These are phyloP conservation scores for Volucella bombylans DNA, from an alignment of 2,888 invertebrate species.

Conservation along the genomic window DNA sequence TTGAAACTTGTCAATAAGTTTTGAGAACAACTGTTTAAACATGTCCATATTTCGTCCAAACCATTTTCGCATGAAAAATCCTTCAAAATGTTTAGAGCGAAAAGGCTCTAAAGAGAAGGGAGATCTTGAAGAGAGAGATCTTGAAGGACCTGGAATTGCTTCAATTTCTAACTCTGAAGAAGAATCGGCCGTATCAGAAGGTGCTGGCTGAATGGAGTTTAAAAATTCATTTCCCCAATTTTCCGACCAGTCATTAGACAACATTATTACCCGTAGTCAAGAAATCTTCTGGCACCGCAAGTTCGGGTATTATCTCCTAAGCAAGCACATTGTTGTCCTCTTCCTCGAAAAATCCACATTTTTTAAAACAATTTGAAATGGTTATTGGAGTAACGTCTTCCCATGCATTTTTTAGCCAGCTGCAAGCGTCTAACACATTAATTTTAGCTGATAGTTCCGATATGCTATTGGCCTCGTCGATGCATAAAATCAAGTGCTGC, in stretches of 20 bases:
- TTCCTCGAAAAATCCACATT: not conserved
- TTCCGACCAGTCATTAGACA: constrained; percentile 2
- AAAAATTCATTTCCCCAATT: no score
- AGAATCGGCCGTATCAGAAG: constrained; percentile 5
- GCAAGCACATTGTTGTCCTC: not conserved
- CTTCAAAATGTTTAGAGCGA: constrained; percentile 11
- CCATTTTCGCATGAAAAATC: constrained; percentile 21
- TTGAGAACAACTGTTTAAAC: no score
- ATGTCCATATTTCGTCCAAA: constrained; percentile 21
- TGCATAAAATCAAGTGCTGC: no score
- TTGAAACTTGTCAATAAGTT: no score
- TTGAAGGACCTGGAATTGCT: constrained; percentile 16
- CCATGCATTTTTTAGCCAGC: no score
- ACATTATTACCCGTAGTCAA: constrained; percentile 1
- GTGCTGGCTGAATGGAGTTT: no score
- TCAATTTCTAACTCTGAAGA: no score
- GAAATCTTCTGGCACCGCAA: not conserved
- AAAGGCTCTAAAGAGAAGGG: no score
- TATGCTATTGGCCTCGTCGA: no score
- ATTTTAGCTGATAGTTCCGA: no score
- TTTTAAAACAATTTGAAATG: not conserved
- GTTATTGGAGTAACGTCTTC: not conserved
- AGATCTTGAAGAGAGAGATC: no score
- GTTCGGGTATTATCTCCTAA: not conserved
- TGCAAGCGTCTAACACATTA: no score